Base-by-base conservation (phyloP, 2,113 vertebrate species). In the Callionymus lyra region DNA sequence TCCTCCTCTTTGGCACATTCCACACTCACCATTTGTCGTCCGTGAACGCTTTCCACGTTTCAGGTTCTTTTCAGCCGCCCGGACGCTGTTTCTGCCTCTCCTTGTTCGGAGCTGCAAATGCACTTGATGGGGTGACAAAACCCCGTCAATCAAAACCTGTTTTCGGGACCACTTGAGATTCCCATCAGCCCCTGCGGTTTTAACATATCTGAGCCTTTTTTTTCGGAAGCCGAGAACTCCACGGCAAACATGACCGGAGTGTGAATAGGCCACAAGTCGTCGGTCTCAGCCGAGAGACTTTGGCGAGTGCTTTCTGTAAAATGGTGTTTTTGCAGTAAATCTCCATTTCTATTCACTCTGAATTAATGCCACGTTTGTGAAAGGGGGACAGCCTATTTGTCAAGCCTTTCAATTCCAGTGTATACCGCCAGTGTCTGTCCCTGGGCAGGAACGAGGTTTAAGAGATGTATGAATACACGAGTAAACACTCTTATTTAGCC, bases 101-200 rank as follows among this genome's bases (percentile, higher is more conserved):
- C 55, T 63, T 59, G 46, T 64, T 50, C 57, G 37, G 36, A 73
- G 44, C 35, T 39, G 53, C 38, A 68, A 69, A 63, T 60, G 47
- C 53, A 67, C 63, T 59, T 52, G 74, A 76, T 53, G 59, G 61
- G 61, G 50, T 50, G 70, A 77, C 73, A 79, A 80, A 72, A 72
- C 63, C 31, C 39, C 42, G 75, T 72, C 83, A 77, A 61, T 84
- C 82, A 81, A 77, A 73, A 43, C 3, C 51, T 41, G 52, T 74
- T 77, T n/a, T 75, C 70, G 47, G 49, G 65, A 64, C 53, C 72
- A 81, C 72, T 79, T 72, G 68, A 63, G 62, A 79, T 71, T 82
- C 75, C 59, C 39, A 44, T 43, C 58, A 47, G 39, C 65, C 68
- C 38, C 47, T 12, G 31, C 18, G 51, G 61, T 57, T 63, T 53